Base-by-base conservation (phyloP, 2,797 vertebrate genomes). In the Pitangus sulphuratus region DNA sequence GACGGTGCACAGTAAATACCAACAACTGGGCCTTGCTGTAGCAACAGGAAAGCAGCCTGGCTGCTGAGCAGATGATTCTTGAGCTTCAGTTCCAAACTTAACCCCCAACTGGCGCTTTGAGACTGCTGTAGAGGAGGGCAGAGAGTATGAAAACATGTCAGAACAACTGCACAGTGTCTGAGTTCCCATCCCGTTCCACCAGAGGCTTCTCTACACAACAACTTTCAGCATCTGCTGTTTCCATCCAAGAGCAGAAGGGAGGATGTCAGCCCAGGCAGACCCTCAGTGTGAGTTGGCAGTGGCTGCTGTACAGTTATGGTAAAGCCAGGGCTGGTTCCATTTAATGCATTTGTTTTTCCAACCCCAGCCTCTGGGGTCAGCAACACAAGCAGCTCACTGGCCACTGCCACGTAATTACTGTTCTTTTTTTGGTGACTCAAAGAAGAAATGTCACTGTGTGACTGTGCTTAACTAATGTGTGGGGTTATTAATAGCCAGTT, bases 401-500 rank as follows among this genome's bases (percentile, higher is more conserved):
- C 6, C 48, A 42, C 71, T 87, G 90, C 57, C 57, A 78, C 61
- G 89, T 91, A 60, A 85, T 94, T 74, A 75, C 48, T 89, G 50
- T 54, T 90, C 85, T 18, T 22, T 93, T 39, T 89, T 57, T 89
- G 39, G 21, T 54, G 78, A 71, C 81, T 65, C 16, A 51, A 72
- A 84, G 62, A 86, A 72, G 62, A 90, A 92, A 51, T 56, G 50
- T 68, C 71, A 64, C 68, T 44, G 25, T 72, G 69, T 95, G 92
- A 82, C 57, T 62, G 28, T 86, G 77, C 80, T 87, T 70, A 82
- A 76, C 47, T 90, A 71, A 79, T 94, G 33, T 48, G 21, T 31
- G 22, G 68, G 65, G 35, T 71, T 95, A 85, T 92, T 87, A 92
- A 94, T 80, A 93, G 87, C 53, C 44, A 61, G 12, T 42, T 92